These are phyloP conservation scores for Ceyx cyanopectus DNA, from an alignment of 2,113 vertebrate genomes.

Conservation along the genomic window DNA sequence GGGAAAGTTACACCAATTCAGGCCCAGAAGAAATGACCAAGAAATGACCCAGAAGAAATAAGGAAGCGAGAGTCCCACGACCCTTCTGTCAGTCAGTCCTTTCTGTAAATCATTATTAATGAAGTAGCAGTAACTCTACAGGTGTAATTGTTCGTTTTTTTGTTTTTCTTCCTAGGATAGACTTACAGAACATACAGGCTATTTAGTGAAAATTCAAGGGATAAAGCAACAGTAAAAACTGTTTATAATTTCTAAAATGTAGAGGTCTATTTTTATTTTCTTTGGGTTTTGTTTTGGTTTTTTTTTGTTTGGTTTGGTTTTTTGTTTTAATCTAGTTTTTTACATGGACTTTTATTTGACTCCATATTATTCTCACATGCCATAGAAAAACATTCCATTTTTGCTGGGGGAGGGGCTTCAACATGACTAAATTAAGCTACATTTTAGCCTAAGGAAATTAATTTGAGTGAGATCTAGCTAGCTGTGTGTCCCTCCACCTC, in stretches of 20 bases:
- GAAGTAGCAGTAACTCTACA: not conserved
- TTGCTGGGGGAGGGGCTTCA: not conserved
- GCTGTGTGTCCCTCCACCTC: not conserved
- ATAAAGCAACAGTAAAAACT: not conserved
- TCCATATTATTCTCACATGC: not conserved
- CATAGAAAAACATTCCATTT: not conserved
- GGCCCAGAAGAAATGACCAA: not conserved
- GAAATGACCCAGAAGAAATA: conserved; percentile 8
- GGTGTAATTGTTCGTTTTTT: not conserved
- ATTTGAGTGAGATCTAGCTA: not conserved
- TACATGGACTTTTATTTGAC: not conserved
- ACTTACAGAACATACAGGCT: not conserved
- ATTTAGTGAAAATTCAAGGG: not conserved
- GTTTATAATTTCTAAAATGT: not conserved
- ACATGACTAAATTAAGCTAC: not conserved
- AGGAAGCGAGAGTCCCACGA: not conserved
- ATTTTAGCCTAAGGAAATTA: not conserved
- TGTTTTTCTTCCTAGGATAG: not conserved
- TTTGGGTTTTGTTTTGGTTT: not conserved
- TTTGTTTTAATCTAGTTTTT: not conserved
- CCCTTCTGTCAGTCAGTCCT: not conserved
- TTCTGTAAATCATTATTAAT: not conserved
- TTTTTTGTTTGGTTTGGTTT: not conserved
- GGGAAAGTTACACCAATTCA: not conserved
- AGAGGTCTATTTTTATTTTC: not conserved